A percentile compares a stretch with the other conserved stretches of the same genome.
phyloP scores from a whole-genome alignment of 2,888 invertebrate species.

The Idaea dimidiata region DNA sequence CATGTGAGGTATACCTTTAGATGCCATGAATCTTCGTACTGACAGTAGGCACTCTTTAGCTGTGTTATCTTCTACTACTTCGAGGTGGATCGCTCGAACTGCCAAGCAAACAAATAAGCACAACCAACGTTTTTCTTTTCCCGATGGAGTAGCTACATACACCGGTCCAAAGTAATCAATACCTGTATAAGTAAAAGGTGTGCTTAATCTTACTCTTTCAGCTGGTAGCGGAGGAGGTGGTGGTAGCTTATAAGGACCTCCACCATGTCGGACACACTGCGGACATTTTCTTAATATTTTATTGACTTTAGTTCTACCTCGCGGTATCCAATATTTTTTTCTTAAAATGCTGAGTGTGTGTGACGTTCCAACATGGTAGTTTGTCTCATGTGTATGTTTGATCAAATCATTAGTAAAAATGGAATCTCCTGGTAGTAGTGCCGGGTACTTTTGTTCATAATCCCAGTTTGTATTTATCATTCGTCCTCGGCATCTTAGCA shows the following conservation, averaged over 20 bases:
- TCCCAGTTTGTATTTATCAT: neutral
- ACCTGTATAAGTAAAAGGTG: constrained; percentile 25
- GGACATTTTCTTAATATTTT: constrained; percentile 19
- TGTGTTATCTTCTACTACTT: constrained; percentile 28
- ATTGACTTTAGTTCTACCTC: constrained; percentile 21
- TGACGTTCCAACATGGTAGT: constrained; percentile 22
- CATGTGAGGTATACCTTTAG: constrained; percentile 12
- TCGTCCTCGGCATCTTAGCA: constrained; percentile 23
- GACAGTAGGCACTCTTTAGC: constrained; percentile 27
- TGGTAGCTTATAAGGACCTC: too few relatives aligned
- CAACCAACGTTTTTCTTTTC: constrained; percentile 20
- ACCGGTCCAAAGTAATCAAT: constrained; percentile 11
- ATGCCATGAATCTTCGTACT: constrained; percentile 20
- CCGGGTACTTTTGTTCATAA: neutral
- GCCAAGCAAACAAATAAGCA: constrained; percentile 22
- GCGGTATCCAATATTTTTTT: constrained; percentile 23
- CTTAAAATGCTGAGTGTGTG: constrained; percentile 23
- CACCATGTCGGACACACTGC: too few relatives aligned
- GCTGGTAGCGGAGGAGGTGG: constrained; percentile 21
- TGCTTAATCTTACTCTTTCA: constrained; percentile 25
- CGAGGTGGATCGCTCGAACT: constrained; percentile 26
- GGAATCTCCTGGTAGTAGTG: constrained; percentile 12
- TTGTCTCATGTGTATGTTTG: constrained; percentile 13
- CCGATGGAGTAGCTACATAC: neutral
- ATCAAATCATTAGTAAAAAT: constrained; percentile 19